Evolutionary conservation across 1,140 invertebrate genomes (phyloP).

Genomic region (Drosophila paulistorum): DNA sequence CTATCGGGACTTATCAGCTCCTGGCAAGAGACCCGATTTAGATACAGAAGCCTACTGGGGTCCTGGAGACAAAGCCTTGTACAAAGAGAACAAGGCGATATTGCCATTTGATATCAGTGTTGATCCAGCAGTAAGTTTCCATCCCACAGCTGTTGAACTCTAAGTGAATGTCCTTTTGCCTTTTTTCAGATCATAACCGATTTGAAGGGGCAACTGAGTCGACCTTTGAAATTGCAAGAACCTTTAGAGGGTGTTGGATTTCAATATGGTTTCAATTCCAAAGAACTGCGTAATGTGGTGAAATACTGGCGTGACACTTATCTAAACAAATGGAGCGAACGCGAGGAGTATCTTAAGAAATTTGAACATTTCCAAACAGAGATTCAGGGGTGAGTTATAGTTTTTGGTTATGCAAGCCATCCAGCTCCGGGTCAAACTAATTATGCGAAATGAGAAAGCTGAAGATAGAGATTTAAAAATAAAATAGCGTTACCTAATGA

Average conservation of each 20-base stretch:
- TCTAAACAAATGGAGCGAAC: constrained; percentile 86
- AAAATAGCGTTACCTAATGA: constrained; percentile 5
- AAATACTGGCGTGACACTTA: constrained; percentile 90
- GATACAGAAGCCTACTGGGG: constrained; percentile 74
- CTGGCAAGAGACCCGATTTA: constrained; percentile 62
- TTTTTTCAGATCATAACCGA: constrained; percentile 85
- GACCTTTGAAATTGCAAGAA: constrained; percentile 84
- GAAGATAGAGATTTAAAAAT: not conserved
- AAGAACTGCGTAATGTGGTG: constrained; percentile 87
- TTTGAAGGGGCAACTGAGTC: constrained; percentile 85
- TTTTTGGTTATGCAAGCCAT: constrained; percentile 8
- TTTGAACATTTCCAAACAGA: constrained; percentile 90
- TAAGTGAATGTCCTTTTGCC: not conserved
- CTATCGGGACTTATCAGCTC: constrained; percentile 54
- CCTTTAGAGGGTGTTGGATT: constrained; percentile 89
- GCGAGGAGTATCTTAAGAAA: constrained; percentile 87
- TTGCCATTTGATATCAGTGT: constrained; percentile 67
- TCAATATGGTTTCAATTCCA: constrained; percentile 90
- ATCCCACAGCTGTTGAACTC: not conserved
- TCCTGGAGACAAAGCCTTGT: constrained; percentile 33
- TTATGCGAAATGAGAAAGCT: constrained; percentile 8
- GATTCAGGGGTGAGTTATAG: constrained; percentile 85
- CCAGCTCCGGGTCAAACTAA: constrained; percentile 10
- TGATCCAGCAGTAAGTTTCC: constrained; percentile 47
- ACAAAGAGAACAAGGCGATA: constrained; percentile 62